Evolutionary conservation across 1,140 invertebrate genomes (phyloP), one percentile per base, ranked within the genome.

Genomic region (Dryas iulia): DNA sequence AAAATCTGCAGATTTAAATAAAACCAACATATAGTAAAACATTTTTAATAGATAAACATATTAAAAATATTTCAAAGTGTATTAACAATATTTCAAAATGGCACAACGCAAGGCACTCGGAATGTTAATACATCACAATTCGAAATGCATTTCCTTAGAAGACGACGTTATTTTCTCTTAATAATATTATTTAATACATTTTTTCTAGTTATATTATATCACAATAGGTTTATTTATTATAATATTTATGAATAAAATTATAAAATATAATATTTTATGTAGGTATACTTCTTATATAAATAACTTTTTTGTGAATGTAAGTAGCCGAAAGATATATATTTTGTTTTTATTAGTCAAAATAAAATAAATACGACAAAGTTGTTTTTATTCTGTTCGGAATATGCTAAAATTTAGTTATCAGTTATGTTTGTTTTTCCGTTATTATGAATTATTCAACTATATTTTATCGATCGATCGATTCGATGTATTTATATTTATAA

Each of bases 81-180:
- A 39, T 65, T 33, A 23, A 64, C 14, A 64, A 64, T 23, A 57
- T 57, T 65, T 57, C 21, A 57, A 62, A 67, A 69, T 66, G 52
- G 35, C 53, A 66, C 59, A 52, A 25, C 26, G 30, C 56, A 69
- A 73, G 71, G 71, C 71, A 68, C 57, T 35, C 59, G 71, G 71
- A 73, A 73, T 73, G 71, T 62, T 62, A n/a, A 23, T 28, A 62
- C 18, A 62, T 62, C 59, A 62, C 59, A 53, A 52, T 62, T 56
- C 2, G 24, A 64, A 64, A 56, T 56, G 31, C 62, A 63, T 59
- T 35, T 35, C 10, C 14, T 57, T 26, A 6, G 28, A 28, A 28
- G n/a, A n/a, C n/a, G n/a, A 30, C 25, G 26, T 57, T 26, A 26
- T 57, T 26, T n/a, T 18, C 28, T 30, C 7, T 10, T 14, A 57